Conservation (phyloP, 2,797 vertebrate genomes). For the Coreius guichenoti region DNA sequence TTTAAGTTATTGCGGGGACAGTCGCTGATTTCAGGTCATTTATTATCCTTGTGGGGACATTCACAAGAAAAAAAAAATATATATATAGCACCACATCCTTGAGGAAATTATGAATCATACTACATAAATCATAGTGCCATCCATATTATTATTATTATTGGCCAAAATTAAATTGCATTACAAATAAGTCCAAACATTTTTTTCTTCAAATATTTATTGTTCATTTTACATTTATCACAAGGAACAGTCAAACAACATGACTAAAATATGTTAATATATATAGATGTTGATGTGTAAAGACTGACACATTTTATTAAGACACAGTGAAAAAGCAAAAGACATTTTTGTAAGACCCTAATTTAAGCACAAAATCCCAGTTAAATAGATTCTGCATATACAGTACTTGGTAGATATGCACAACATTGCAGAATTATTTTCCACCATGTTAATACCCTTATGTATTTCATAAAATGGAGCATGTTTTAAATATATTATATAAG, state of each 20-base stretch:
- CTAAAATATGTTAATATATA: slow-evolving; percentile 81
- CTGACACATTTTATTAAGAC: slow-evolving; percentile 50
- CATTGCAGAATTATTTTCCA: slow-evolving; percentile 25
- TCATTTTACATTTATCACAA: slow-evolving; percentile 75
- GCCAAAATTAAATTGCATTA: neutral
- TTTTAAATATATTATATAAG: slow-evolving; percentile 16
- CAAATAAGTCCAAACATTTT: neutral
- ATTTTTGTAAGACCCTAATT: slow-evolving; percentile 71
- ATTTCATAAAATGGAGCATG: slow-evolving; percentile 22
- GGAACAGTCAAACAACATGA: slow-evolving; percentile 74
- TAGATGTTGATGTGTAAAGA: slow-evolving; percentile 79
- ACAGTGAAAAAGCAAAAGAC: slow-evolving; percentile 68
- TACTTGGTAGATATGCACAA: slow-evolving; percentile 60
- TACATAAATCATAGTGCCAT: neutral
- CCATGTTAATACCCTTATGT: slow-evolving; percentile 29
- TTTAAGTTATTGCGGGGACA: neutral
- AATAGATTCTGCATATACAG: slow-evolving; percentile 64
- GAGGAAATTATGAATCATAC: neutral
- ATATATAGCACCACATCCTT: neutral
- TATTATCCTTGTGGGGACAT: neutral
- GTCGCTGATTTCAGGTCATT: neutral
- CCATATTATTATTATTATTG: neutral
- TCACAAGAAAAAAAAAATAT: neutral
- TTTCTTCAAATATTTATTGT: slow-evolving; percentile 75
- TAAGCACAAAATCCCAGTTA: slow-evolving; percentile 48